Base-by-base conservation (phyloP, 2,797 vertebrate species). In the Lepilemur ruficaudatus region DNA sequence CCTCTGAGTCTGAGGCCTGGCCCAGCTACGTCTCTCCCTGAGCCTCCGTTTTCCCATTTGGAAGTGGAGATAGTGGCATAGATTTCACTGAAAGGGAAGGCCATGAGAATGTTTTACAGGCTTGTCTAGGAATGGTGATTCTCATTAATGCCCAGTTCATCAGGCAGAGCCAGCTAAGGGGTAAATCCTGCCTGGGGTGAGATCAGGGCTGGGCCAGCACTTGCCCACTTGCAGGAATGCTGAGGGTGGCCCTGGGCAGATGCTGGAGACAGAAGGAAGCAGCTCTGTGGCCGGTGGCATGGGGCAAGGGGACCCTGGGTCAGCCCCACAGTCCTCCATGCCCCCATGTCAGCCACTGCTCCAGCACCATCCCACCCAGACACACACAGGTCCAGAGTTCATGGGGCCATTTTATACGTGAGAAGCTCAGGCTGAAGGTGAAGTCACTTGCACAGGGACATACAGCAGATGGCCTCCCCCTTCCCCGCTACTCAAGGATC, bases 301-400 rank as follows among this genome's bases (percentile, higher is more conserved):
- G 1, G 35, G n/a, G 25, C 4, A 28, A 0, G 23, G 5, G 30
- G 4, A 41, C 3, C 41, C 43, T 10, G 15, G 8, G 4, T 17
- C 22, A 48, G 63, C 32, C 18, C 52, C 4, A 3, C 7, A 61
- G 38, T 30, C 7, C 28, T 32, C n/a, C 28, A 7, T 8, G 28
- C 5, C 9, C 3, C 48, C 13, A 12, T 35, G 4, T 18, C 23
- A 32, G 72, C 18, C 5, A 0, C 48, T 3, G 3, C 63, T 28
- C n/a, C 30, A 63, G 12, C 6, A 12, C 46, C 46, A 4, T n/a
- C 7, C 18, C 63, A 17, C 20, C 10, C 28, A 12, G 75, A 15
- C 22, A 55, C 23, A 28, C 3, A 0, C 2, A 1, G 3, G 30
- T 22, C 10, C 4, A 17, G 35, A 35, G 30, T 15, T 41, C 61